A percentile compares a stretch with the other conserved stretches of the same genome.
Conservation (phyloP, 2,113 vertebrate genomes). For the Notiomystis cincta region DNA sequence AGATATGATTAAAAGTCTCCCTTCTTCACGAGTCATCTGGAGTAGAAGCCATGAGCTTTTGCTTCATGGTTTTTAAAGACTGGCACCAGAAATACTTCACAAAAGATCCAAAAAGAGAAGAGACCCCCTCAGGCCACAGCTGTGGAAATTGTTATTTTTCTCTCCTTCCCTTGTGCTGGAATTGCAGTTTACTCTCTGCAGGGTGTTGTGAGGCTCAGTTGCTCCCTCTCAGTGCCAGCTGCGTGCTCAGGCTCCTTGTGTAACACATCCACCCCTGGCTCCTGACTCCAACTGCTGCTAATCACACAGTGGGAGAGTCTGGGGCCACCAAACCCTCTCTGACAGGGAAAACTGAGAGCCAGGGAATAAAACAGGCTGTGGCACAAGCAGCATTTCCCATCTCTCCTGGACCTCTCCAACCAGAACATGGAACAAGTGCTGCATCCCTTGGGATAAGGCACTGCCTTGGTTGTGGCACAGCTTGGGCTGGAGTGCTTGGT, state of each 20-base stretch:
- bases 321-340: not conserved
- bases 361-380: not conserved
- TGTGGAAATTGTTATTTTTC: not conserved
- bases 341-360: not conserved
- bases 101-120: not conserved
- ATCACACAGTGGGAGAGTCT: not conserved
- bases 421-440: not conserved
- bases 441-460: not conserved
- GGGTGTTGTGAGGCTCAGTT: not conserved
- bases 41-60: conserved; percentile 23
- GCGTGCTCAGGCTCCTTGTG: not conserved
- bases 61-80: conserved; percentile 10
- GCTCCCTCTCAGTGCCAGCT: not conserved
- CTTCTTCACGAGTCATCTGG: not conserved
- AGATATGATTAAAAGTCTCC: not conserved
- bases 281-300: not conserved
- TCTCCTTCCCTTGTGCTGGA: not conserved
- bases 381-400: not conserved
- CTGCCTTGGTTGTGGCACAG: not conserved
- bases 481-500: not conserved
- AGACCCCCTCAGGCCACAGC: not conserved
- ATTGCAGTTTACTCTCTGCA: not conserved
- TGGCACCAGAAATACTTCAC: not conserved
- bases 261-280: not conserved
- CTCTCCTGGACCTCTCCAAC: not conserved